Percentiles rank a stretch among this genome's conserved stretches.
Conservation (phyloP, 2,888 invertebrate genomes). For the Notodonta ziczac region DNA sequence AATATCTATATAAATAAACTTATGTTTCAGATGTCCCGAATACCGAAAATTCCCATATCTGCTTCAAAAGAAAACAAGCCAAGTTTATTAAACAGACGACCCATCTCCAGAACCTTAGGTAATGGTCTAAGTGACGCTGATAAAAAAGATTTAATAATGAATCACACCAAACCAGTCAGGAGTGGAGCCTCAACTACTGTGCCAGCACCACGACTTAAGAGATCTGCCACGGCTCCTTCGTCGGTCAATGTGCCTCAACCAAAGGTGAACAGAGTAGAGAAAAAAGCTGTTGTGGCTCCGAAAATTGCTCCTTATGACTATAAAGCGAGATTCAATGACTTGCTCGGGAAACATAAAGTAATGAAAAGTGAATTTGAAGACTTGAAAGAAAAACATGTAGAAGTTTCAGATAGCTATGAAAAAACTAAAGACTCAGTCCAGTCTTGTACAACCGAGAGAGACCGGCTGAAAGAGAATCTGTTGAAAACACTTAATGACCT, state of each 20-base stretch:
- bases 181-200: conserved; percentile 42
- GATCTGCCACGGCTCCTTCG: conserved; percentile 67
- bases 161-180: conserved; percentile 70
- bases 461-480: conserved; percentile 68
- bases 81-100: conserved; percentile 54
- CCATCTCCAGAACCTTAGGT: conserved; percentile 57
- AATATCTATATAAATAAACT: background rate
- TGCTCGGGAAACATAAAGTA: conserved; percentile 84
- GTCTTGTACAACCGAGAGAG: conserved; percentile 59
- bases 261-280: conserved; percentile 68
- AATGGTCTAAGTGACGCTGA: conserved; percentile 71
- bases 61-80: conserved; percentile 71
- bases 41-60: conserved; percentile 68
- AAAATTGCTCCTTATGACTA: conserved; percentile 87
- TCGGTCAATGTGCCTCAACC: conserved; percentile 48
- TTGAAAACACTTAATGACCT: conserved; percentile 65
- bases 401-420: conserved; percentile 80
- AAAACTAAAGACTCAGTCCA: conserved; percentile 71
- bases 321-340: conserved; percentile 86
- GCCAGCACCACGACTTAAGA: conserved; percentile 65
- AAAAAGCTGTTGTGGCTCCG: conserved; percentile 74
- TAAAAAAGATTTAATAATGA: conserved; percentile 67
- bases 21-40: conserved; percentile 74
- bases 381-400: conserved; percentile 79
- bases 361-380: conserved; percentile 81